Evolutionary conservation across 2,113 vertebrate species (phyloP), one percentile per base, ranked within the genome.

Genomic region (Cygnus atratus): DNA sequence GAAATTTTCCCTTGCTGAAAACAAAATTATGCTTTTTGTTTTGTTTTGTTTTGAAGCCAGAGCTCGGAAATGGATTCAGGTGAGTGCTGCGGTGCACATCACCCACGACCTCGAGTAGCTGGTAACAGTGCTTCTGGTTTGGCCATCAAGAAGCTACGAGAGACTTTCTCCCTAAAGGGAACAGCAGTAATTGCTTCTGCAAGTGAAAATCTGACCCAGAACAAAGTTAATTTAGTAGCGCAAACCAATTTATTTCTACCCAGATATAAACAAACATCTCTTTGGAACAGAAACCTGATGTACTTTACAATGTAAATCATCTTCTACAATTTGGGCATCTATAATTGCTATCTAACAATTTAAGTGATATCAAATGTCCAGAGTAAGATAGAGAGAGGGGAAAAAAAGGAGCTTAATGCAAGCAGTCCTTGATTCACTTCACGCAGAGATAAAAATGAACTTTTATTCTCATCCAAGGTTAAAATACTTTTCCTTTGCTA

Each of bases 21-120:
- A 5, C 1, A 11, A 19, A n/a, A 37, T 44, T 14, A 54, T 10
- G 4, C 35, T 58, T 11, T 48, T 29, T 58, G 46, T 22, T 48
- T 48, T 48, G 46, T 21, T 48, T 48, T 48, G 46, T 22, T 48
- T 48, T 48, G 9, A 48, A 4, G 2, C 14, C 62, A 13, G 19
- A 74, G 28, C 35, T 78, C 13, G 21, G 35, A 55, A 17, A 15
- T 3, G 21, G 44, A 22, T 21, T 50, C 13, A 28, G 24, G 44
- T 37, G 15, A 43, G 39, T 1, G 7, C 8, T 46, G 55, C 11
- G 82, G 19, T 37, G 15, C 6, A n/a, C 39, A 6, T 33, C 20
- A 68, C 3, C 22, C 14, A n/a, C 0, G 0, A 14, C 3, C 2
- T 9, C 28, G 22, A 43, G 26, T 0, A 52, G 52, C 50, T 1